A percentile compares a stretch with the other conserved stretches of the same genome.
phyloP scores from a whole-genome alignment of 2,797 vertebrate genomes.

The Myotis findleyi region DNA sequence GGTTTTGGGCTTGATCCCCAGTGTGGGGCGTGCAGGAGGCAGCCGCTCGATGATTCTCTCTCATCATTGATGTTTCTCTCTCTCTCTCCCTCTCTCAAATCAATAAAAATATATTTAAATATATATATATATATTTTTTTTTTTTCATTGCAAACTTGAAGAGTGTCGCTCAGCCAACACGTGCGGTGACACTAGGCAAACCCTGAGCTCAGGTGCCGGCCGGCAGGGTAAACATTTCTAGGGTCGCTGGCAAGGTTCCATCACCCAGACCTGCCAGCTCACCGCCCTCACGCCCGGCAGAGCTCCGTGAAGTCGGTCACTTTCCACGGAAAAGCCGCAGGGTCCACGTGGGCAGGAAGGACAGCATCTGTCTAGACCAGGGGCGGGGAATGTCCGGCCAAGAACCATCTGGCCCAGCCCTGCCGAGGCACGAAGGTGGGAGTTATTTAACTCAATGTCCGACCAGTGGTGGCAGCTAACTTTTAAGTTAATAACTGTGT shows the following conservation, averaged over 20 bases:
- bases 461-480: too few relatives aligned
- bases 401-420: too few relatives aligned
- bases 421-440: too few relatives aligned
- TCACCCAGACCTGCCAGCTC: conserved; percentile 52
- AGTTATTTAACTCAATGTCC: too few relatives aligned
- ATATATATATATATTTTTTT: conserved; percentile 14
- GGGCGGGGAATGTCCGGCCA: too few relatives aligned
- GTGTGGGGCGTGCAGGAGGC: too few relatives aligned
- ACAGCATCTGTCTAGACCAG: neutral
- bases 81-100: too few relatives aligned
- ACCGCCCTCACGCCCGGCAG: conserved; percentile 47
- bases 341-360: neutral
- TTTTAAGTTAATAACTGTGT: too few relatives aligned
- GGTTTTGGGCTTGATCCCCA: too few relatives aligned
- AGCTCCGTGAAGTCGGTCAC: neutral
- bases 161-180: neutral
- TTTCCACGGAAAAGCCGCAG: conserved; percentile 17
- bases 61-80: too few relatives aligned
- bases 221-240: conserved; percentile 64
- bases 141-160: conserved; percentile 61
- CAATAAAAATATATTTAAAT: neutral
- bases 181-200: conserved; percentile 14
- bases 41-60: too few relatives aligned
- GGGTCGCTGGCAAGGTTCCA: conserved; percentile 30
- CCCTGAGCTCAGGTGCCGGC: neutral